These are phyloP conservation scores for Epicauta chinensis DNA, from an alignment of 1,140 invertebrate genomes.

Conservation along the genomic window DNA sequence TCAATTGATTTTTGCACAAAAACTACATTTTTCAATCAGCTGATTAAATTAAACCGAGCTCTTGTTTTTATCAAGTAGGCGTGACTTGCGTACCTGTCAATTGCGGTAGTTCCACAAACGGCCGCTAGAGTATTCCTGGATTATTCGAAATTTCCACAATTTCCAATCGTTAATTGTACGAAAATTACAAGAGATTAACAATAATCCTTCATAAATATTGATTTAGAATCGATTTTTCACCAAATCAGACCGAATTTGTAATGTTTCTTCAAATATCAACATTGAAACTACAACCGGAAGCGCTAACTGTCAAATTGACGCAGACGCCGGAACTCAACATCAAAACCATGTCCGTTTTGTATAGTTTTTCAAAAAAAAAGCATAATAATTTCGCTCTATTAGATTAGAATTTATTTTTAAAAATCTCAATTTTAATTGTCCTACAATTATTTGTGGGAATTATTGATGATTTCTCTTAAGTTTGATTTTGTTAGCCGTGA, in stretches of 20 bases:
- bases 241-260: conserved; percentile 1
- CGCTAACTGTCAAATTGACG: conserved; percentile 7
- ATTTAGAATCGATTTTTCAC: not conserved
- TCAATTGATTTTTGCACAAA: too few species aligned
- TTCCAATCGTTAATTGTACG: not conserved
- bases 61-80: conserved; percentile 12
- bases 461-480: too few species aligned
- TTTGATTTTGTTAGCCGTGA: not conserved
- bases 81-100: conserved; percentile 12
- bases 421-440: too few species aligned
- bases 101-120: not conserved
- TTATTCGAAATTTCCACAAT: not conserved
- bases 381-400: not conserved
- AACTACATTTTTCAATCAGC: conserved; percentile 14
- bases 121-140: conserved; percentile 1
- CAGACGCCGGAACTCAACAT: conserved; percentile 1
- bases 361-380: not conserved
- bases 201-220: not conserved
- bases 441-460: too few species aligned
- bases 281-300: conserved; percentile 6
- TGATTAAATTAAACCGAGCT: conserved; percentile 1
- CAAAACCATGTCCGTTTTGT: not conserved
- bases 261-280: not conserved
- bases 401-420: not conserved
- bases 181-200: not conserved